These are phyloP conservation scores for Mus musculus DNA, from an alignment of 2,113 vertebrate species.

Conservation along the genomic window DNA sequence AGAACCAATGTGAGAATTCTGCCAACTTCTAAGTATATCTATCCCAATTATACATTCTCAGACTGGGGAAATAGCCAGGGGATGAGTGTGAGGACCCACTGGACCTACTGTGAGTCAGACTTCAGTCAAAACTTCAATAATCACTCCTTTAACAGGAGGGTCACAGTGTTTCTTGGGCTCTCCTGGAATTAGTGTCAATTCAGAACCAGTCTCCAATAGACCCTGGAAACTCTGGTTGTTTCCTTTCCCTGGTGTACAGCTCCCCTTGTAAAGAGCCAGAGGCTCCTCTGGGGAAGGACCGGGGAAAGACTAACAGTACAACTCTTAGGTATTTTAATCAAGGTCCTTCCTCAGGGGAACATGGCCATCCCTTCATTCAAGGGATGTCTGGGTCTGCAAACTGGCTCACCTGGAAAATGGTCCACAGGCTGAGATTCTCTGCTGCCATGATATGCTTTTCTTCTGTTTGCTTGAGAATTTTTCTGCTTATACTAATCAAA, in stretches of 20 bases:
- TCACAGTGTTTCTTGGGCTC: background rate
- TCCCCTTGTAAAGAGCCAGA: background rate
- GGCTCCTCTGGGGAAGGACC: background rate
- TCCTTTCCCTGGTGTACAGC: background rate
- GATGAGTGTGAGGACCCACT: background rate
- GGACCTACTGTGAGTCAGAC: background rate
- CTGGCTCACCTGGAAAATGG: background rate
- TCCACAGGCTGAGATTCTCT: background rate
- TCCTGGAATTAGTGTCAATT: background rate
- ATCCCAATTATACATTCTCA: background rate
- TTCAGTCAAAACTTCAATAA: background rate
- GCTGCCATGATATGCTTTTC: background rate
- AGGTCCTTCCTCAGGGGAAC: background rate
- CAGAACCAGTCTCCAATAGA: background rate
- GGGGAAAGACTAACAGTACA: background rate
- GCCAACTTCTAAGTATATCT: background rate
- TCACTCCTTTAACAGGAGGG: background rate
- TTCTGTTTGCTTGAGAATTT: background rate
- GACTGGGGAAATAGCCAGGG: background rate
- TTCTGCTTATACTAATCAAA: background rate
- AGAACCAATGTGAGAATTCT: background rate
- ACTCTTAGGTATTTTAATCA: background rate
- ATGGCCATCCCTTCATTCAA: background rate
- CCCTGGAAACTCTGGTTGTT: background rate
- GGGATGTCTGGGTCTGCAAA: background rate